Evolutionary conservation across 2,888 invertebrate genomes (phyloP).

Genomic region (Ariolimax columbianus): DNA sequence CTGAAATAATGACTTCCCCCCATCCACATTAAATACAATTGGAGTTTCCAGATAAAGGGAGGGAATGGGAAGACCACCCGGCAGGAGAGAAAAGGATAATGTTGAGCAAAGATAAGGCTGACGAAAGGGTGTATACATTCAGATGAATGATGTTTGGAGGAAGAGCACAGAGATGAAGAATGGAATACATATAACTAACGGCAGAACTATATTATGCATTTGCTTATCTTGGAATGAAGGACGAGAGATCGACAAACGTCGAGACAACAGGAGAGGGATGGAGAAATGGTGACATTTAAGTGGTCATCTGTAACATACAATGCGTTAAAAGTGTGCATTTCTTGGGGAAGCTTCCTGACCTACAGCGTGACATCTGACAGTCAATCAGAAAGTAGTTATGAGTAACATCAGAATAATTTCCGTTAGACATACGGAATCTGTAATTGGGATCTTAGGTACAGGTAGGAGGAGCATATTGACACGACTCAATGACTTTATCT

Average conservation of each 20-base stretch:
- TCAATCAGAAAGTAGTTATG: too few relatives aligned
- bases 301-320: too few relatives aligned
- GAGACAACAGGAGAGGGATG: background rate
- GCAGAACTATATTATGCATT: too few relatives aligned
- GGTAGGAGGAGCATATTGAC: too few relatives aligned
- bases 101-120: background rate
- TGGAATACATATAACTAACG: background rate
- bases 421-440: too few relatives aligned
- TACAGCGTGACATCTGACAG: too few relatives aligned
- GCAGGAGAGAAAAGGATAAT: background rate
- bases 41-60: conserved; percentile 1
- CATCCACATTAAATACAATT: conserved; percentile 15
- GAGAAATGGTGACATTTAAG: background rate
- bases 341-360: too few relatives aligned
- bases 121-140: background rate
- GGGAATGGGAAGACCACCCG: conserved; percentile 29
- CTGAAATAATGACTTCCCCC: conserved; percentile 25
- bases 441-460: too few relatives aligned
- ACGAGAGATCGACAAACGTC: background rate
- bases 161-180: background rate
- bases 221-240: too few relatives aligned
- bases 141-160: background rate
- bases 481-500: too few relatives aligned
- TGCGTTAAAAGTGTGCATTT: too few relatives aligned
- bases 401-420: too few relatives aligned